Base-by-base conservation (phyloP, 2,888 invertebrate genomes). In the Pollenia amentaria region DNA sequence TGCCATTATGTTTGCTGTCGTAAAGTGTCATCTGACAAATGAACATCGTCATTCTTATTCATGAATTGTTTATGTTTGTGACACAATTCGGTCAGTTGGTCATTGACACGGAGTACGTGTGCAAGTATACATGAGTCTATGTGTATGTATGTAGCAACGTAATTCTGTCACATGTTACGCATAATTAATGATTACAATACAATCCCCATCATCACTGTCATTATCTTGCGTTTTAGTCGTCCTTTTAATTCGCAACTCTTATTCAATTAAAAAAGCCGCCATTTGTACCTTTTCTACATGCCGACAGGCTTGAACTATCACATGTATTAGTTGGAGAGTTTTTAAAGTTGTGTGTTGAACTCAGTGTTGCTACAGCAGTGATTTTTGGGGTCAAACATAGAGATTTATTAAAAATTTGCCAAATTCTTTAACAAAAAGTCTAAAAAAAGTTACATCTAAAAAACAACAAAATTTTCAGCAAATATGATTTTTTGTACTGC, bases 101-200 rank as follows among this genome's bases (percentile, higher is more conserved):
- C 86, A 87, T 83, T 85, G 80, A 76, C 77, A 72, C 88, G 73
- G 57, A 14, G 4, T 16, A 42, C 44, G 21, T 55, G 44, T 72
- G 51, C 10, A 55, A 38, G 64, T 57, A 10, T 70, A 51, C n/a
- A 21, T 38, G 29, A 42, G 67, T 44, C 29, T 44, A 44, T 46
- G 46, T n/a, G 10, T 42, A 2, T 79, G 60, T 78, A 48, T 70
- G n/a, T 38, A 44, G 9, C 18, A 48, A 70, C 76, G 69, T 76
- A 69, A 62, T 67, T 55, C 67, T 88, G 90, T 90, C 90, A 91
- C 91, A 91, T 90, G 91, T 88, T 88, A 89, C 88, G 90, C 90
- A 90, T 90, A 90, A 89, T 90, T 91, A 90, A 90, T 90, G 89
- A 90, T 89, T 65, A 85, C 76, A 84, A 78, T 73, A 78, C 55